Evolutionary conservation across 1,140 invertebrate species (phyloP), one percentile per base, ranked within the genome.

Genomic region (Schlechtendalia chinensis): DNA sequence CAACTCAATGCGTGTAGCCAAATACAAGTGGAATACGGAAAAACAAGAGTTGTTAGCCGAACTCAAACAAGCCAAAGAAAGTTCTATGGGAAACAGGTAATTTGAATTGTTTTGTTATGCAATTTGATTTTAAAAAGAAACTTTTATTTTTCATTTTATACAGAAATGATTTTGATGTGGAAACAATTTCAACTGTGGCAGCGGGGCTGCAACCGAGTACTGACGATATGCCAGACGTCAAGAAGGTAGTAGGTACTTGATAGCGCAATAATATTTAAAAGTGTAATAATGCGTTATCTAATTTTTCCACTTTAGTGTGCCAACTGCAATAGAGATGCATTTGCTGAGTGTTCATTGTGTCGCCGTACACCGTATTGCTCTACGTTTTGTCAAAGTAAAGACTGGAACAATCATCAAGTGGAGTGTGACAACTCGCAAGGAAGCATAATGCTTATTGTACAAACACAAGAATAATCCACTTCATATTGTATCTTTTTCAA

Each of bases 381-480:
- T 5, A 92, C 91, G 19, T 95, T 93, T 85, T 95, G 93, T 85
- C 93, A 95, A 86, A 89, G 92, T 69, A 94, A 94, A 86, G 93
- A 95, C 86, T 95, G 93, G 93, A 89, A 89, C 29, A 89, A 90
- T 32, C 93, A 95, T 86, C 93, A 94, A 85, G 91, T 94, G 56
- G 93, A 94, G 85, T 95, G 93, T 86, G 90, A 93, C 29, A 88
- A 91, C 59, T 90, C 90, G 75, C 83, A 84, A 71, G 82, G 81
- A 24, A 84, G 84, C 24, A 89, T 89, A 50, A 89, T 89, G 88
- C 85, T 89, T 1, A 89, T 89, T 81, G 88, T 89, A n/a, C 88
- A 89, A 83, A 88, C 87, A 24, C 71, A 81, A 63, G 50, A 72
- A 81, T 81, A 24, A 79, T 27, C 0, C 17, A 54, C 50, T 53